Conservation (phyloP, 2,888 invertebrate genomes). For the Xylophagus ater region DNA sequence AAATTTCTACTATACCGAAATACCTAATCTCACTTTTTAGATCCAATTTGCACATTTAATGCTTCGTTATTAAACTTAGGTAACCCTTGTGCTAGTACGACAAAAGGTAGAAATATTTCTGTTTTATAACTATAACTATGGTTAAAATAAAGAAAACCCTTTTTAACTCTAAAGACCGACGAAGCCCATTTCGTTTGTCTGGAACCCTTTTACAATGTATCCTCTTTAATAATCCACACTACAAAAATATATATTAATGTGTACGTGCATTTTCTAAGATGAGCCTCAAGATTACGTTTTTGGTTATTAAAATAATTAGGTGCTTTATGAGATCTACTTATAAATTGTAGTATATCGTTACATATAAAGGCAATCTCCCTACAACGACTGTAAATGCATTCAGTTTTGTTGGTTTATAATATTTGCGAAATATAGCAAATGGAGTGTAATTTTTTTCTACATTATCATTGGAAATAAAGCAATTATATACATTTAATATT, state of each 20-base stretch:
- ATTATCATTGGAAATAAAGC: no score
- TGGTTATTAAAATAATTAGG: slow-evolving; percentile 24
- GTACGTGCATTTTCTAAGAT: slow-evolving; percentile 6
- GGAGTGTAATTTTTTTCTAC: no score
- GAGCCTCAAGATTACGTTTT: slow-evolving; percentile 20
- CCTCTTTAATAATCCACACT: no score
- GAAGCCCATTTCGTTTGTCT: slow-evolving; percentile 8
- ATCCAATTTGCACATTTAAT: slow-evolving; percentile 16
- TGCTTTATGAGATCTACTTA: slow-evolving; percentile 20
- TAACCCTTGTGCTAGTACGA: slow-evolving; percentile 5
- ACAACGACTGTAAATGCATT: no score
- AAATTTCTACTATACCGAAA: no score
- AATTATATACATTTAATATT: no score
- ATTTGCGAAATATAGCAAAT: no score
- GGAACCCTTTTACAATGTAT: slow-evolving; percentile 1
- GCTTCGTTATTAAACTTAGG: slow-evolving; percentile 2
- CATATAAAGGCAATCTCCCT: no score
- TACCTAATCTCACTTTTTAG: slow-evolving; percentile 4
- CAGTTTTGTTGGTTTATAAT: no score
- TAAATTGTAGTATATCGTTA: no score
- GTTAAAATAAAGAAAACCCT: slow-evolving; percentile 8
- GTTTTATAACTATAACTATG: neutral
- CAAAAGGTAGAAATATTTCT: neutral
- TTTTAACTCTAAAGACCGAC: neutral
- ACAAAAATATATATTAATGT: neutral